These are phyloP conservation scores for Sepiola atlantica DNA, from an alignment of 2,888 invertebrate species.

Conservation along the genomic window DNA sequence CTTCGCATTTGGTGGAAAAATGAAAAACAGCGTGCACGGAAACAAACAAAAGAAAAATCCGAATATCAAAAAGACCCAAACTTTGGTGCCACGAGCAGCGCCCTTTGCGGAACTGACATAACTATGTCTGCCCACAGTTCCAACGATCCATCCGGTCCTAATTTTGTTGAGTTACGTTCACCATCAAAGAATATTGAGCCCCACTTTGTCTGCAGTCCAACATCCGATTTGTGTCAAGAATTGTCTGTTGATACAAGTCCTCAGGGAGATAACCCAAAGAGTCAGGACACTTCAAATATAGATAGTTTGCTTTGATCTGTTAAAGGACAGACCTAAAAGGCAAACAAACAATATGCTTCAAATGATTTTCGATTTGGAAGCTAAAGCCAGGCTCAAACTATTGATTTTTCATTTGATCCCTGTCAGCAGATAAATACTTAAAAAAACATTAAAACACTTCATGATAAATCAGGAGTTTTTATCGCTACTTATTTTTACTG, in stretches of 20 bases:
- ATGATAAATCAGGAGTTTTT: no score
- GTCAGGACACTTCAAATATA: background rate
- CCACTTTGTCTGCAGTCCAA: background rate
- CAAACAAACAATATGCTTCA: background rate
- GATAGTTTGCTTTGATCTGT: background rate
- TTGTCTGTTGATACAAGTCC: background rate
- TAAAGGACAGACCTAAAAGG: background rate
- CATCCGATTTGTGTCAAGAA: background rate
- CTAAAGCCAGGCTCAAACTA: background rate
- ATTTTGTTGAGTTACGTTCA: background rate
- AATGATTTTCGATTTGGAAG: background rate
- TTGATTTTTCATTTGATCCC: background rate
- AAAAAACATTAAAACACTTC: no score
- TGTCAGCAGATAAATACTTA: no score
- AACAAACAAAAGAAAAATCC: slow-evolving; percentile 48
- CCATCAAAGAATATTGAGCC: background rate
- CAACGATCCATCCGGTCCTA: background rate
- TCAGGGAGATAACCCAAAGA: background rate
- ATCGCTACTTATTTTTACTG: background rate
- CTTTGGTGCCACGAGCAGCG: background rate
- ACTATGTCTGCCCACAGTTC: background rate
- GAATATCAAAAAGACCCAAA: background rate
- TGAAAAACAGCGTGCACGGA: slow-evolving; percentile 68
- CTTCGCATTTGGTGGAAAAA: slow-evolving; percentile 75
- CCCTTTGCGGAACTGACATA: slow-evolving; percentile 6